phyloP scores from a whole-genome alignment of 2,797 vertebrate genomes.

The Spondyliosoma cantharus region DNA sequence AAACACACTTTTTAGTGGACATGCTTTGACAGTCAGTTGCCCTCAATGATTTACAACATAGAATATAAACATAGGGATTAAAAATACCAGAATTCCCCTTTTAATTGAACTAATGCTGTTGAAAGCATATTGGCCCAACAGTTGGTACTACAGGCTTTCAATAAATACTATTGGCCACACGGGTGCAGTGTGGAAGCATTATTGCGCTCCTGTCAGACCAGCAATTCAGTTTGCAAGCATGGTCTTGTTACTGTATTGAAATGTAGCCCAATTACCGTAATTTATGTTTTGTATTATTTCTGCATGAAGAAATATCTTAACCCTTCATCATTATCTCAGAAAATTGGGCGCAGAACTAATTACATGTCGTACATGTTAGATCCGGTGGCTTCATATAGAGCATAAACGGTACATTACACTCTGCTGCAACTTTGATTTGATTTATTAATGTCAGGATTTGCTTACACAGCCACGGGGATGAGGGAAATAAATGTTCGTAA shows the following conservation, averaged over 20 bases:
- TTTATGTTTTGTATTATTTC: constrained; percentile 6
- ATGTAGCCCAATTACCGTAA: constrained; percentile 2
- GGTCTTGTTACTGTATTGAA: neutral
- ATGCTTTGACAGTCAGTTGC: no score
- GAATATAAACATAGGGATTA: no score
- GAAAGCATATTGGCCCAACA: neutral
- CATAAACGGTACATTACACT: constrained; percentile 12
- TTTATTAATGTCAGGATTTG: constrained; percentile 49
- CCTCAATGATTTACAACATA: no score
- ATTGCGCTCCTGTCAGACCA: constrained; percentile 13
- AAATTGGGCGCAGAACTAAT: constrained; percentile 16
- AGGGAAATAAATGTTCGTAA: neutral
- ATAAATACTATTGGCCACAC: constrained; percentile 63
- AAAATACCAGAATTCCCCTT: no score
- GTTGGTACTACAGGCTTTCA: constrained; percentile 14
- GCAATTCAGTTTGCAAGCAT: neutral
- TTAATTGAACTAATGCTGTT: neutral
- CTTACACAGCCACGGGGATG: constrained; percentile 34
- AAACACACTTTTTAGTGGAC: no score
- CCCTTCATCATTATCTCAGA: constrained; percentile 12
- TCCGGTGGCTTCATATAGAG: constrained; percentile 10
- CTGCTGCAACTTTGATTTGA: constrained; percentile 26
- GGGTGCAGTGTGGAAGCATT: constrained; percentile 72
- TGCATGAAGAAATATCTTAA: neutral
- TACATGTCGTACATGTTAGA: constrained; percentile 6